Evolutionary conservation across 2,797 vertebrate genomes (phyloP).

Genomic region (Pipistrellus nathusii): DNA sequence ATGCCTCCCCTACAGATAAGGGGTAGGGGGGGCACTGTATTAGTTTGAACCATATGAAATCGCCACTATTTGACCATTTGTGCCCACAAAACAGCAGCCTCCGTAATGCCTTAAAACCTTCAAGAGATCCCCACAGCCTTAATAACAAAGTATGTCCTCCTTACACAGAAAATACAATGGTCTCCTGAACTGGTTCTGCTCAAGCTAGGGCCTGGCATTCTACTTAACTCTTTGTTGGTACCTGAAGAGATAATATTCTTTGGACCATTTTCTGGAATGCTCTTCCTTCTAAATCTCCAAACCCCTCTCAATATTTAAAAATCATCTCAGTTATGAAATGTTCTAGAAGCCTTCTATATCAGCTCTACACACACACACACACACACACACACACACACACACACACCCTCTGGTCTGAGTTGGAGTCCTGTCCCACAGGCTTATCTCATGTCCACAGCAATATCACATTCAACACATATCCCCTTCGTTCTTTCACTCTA

Average conservation of each 20-base stretch:
- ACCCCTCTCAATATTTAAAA: background rate
- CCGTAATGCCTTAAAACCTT: background rate
- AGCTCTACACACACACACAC: no score
- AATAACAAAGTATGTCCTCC: background rate
- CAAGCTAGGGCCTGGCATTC: background rate
- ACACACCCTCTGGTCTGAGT: background rate
- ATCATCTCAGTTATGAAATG: background rate
- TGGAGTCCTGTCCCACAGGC: background rate
- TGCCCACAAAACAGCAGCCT: background rate
- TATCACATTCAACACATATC: background rate
- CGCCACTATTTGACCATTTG: background rate
- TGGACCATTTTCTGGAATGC: background rate
- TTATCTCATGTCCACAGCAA: background rate
- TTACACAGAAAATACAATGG: background rate
- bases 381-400: no score
- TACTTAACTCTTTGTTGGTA: background rate
- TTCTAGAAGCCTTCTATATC: background rate
- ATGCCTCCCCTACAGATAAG: background rate
- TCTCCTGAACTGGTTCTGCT: no score
- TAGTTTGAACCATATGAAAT: background rate
- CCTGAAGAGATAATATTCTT: background rate
- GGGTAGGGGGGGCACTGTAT: background rate
- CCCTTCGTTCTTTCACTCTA: background rate
- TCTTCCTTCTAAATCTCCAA: background rate
- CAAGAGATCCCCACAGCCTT: background rate